Evolutionary conservation across 1,140 invertebrate species (phyloP).

Genomic region (Pseudomyrmex sp.): DNA sequence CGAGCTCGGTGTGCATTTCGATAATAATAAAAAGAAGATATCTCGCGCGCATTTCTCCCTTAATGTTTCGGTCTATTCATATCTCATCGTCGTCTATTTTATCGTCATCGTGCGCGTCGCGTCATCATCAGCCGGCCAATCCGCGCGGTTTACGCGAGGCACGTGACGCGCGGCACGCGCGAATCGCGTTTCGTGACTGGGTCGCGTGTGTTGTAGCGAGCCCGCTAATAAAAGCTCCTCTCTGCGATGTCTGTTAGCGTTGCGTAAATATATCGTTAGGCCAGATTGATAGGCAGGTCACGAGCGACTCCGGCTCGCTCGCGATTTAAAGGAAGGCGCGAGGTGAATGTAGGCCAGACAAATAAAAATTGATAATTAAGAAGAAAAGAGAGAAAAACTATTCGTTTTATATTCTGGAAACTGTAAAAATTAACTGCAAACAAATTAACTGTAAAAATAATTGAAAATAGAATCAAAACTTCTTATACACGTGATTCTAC

Average conservation of each 20-base stretch:
- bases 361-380: not conserved
- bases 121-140: not conserved
- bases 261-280: constrained; percentile 68
- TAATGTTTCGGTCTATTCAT: not conserved
- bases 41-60: not conserved
- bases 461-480: no score
- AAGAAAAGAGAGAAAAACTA: no score
- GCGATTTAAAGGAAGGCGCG: not conserved
- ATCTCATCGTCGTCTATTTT: not conserved
- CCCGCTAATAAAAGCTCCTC: constrained; percentile 57
- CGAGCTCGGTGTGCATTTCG: no score
- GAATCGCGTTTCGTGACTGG: constrained; percentile 61
- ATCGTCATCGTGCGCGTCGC: not conserved
- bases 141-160: not conserved
- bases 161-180: constrained; percentile 44
- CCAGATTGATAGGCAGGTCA: constrained; percentile 63
- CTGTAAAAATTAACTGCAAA: no score
- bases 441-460: no score
- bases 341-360: not conserved
- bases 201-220: constrained; percentile 59
- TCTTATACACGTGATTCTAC: no score
- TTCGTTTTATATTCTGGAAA: no score
- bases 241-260: constrained; percentile 16
- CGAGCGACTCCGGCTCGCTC: not conserved
- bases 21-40: no score